Conservation (phyloP, 2,797 vertebrate genomes). For the Gobio occitaniae region DNA sequence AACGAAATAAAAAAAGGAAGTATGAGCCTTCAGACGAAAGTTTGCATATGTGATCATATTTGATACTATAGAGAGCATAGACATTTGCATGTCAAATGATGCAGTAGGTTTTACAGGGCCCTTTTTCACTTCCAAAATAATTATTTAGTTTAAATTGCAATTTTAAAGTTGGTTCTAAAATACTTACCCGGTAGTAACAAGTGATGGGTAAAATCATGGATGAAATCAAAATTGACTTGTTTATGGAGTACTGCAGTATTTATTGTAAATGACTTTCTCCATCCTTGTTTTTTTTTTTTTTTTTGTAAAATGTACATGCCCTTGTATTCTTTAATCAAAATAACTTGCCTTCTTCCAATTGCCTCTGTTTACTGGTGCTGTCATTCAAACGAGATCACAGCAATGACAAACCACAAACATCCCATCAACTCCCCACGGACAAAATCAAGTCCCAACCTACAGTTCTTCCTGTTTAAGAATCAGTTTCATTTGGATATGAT, state of each 20-base stretch:
- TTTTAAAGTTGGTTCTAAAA: not conserved
- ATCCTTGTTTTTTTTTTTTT: not conserved
- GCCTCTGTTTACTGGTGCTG: not conserved
- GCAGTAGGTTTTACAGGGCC: not conserved
- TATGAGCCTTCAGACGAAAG: not conserved
- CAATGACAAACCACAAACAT: not conserved
- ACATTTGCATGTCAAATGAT: not conserved
- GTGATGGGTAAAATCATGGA: not conserved
- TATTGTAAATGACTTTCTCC: not conserved
- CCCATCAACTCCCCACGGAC: not conserved
- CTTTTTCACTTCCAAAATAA: not conserved
- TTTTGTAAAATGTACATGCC: not conserved
- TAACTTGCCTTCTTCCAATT: not conserved
- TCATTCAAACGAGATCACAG: not conserved
- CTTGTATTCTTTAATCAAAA: not conserved
- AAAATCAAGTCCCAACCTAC: no score
- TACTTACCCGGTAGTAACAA: not conserved
- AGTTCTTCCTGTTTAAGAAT: not conserved
- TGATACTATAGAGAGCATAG: not conserved
- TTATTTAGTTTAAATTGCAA: not conserved
- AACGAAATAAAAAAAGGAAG: no score
- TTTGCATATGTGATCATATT: not conserved
- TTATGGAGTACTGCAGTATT: not conserved
- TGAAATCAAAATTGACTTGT: not conserved
- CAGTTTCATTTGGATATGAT: not conserved